phyloP scores from a whole-genome alignment of 2,113 vertebrate species.

The Ochotona princeps region DNA sequence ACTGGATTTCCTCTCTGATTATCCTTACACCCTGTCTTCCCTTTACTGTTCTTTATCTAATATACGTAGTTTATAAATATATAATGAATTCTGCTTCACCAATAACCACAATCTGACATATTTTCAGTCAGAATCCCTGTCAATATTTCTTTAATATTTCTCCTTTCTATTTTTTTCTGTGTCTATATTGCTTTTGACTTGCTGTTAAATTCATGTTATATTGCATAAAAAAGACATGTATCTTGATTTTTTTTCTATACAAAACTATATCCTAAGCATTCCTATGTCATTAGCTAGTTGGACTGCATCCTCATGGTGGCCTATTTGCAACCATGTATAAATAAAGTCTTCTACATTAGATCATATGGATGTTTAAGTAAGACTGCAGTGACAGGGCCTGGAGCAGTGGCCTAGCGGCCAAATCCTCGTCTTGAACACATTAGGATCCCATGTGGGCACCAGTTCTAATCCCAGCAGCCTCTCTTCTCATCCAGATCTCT shows the following conservation, averaged over 20 bases:
- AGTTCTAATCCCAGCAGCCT: no score
- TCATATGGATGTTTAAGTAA: neutral
- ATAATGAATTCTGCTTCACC: slow-evolving; percentile 1
- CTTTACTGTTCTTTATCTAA: neutral
- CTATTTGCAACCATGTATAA: neutral
- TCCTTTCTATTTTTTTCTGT: neutral
- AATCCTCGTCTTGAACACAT: no score
- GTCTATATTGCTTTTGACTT: neutral
- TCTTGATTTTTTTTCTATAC: neutral
- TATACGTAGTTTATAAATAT: slow-evolving; percentile 30
- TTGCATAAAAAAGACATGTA: neutral
- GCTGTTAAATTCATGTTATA: neutral
- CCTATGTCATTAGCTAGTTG: neutral
- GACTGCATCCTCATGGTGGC: neutral
- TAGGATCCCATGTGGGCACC: no score
- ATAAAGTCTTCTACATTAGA: neutral
- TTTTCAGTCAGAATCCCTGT: neutral
- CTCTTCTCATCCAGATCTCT: no score
- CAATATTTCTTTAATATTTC: neutral
- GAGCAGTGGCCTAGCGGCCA: no score
- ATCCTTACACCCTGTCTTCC: neutral
- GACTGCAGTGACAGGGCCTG: neutral
- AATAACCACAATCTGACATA: neutral
- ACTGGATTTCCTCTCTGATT: neutral
- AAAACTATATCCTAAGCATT: neutral